Conservation (phyloP, 2,113 vertebrate species). For the Turdus rufiventris region DNA sequence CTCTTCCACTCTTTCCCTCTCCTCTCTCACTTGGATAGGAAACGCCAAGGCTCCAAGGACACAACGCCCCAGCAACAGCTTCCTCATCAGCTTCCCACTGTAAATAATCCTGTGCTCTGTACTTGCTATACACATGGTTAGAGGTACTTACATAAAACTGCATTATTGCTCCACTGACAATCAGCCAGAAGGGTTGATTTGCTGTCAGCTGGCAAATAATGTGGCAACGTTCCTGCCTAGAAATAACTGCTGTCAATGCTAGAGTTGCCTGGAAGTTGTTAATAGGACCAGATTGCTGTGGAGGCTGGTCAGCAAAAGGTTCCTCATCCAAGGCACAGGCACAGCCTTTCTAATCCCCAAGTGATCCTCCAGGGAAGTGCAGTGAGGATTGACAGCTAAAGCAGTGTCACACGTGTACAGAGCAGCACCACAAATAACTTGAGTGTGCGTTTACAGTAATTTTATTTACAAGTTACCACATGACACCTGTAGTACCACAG, state of each 20-base stretch:
- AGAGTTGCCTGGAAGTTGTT: not conserved
- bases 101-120: not conserved
- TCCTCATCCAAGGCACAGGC: not conserved
- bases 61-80: conserved; percentile 16
- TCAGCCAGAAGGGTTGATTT: not conserved
- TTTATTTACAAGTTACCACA: conserved; percentile 57
- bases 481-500: conserved; percentile 45
- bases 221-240: not conserved
- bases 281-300: not conserved
- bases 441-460: not conserved
- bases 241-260: not conserved
- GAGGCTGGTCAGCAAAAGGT: not conserved
- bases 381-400: not conserved
- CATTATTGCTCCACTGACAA: not conserved
- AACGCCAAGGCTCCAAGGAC: conserved; percentile 33
- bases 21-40: not conserved
- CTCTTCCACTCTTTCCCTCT: not conserved
- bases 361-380: not conserved
- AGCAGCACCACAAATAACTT: conserved; percentile 31
- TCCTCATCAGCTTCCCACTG: conserved; percentile 5
- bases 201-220: not conserved
- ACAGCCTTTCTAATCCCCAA: not conserved
- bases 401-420: not conserved
- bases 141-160: not conserved
- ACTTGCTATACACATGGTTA: not conserved